Conservation (phyloP, 2,113 vertebrate species). For the Hymenochirus boettgeri region DNA sequence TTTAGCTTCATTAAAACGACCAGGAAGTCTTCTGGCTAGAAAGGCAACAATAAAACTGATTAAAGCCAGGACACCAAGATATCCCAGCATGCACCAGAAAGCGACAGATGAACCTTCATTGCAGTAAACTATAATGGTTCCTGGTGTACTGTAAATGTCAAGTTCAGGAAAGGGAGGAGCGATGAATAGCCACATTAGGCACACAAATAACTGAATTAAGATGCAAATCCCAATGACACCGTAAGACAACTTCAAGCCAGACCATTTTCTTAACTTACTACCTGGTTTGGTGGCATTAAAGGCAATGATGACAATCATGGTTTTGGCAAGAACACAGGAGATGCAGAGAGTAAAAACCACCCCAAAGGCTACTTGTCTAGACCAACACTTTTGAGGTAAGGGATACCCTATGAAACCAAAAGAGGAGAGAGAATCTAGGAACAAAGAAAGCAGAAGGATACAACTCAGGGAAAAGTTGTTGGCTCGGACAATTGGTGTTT, state of each 20-base stretch:
- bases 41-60: constrained; percentile 29
- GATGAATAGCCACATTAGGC: constrained; percentile 4
- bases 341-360: constrained; percentile 52
- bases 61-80: constrained; percentile 3
- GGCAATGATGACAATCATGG: constrained; percentile 20
- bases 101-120: constrained; percentile 8
- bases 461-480: constrained; percentile 44
- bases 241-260: background rate
- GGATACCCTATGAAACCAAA: constrained; percentile 43
- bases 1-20: constrained; percentile 38
- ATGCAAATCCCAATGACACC: background rate
- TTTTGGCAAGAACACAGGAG: constrained; percentile 52
- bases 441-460: constrained; percentile 48
- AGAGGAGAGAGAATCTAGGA: constrained; percentile 51
- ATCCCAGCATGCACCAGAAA: constrained; percentile 27
- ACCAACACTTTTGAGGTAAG: constrained; percentile 40
- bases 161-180: constrained; percentile 1
- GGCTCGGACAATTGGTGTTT: constrained; percentile 39
- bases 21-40: constrained; percentile 21
- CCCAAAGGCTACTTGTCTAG: constrained; percentile 46
- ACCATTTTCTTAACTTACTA: constrained; percentile 10
- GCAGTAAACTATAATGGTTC: constrained; percentile 25
- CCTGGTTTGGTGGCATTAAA: constrained; percentile 25
- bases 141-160: background rate
- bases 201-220: constrained; percentile 2